phyloP scores from a whole-genome alignment of 2,888 invertebrate genomes.

The Baronia brevicornis region DNA sequence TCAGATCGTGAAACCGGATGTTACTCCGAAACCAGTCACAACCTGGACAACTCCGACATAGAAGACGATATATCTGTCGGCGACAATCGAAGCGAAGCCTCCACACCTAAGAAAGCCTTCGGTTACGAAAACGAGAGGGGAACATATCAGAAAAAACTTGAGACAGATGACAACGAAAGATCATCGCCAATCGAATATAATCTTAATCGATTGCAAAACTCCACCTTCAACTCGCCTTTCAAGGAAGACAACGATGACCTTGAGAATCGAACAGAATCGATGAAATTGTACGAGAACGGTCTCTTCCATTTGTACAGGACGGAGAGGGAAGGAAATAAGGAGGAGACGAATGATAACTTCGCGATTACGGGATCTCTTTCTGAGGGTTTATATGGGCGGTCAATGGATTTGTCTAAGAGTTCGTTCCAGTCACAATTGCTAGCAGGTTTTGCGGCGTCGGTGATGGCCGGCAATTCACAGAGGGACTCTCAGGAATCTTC shows the following conservation, averaged over 20 bases:
- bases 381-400: conserved; percentile 57
- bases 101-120: conserved; percentile 37
- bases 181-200: conserved; percentile 48
- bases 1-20: conserved; percentile 37
- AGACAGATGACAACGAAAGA: conserved; percentile 32
- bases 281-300: conserved; percentile 57
- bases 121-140: conserved; percentile 27
- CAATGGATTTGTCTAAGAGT: conserved; percentile 60
- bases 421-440: conserved; percentile 62
- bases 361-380: conserved; percentile 42
- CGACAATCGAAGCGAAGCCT: conserved; percentile 61
- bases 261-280: conserved; percentile 40
- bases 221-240: conserved; percentile 51
- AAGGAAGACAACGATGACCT: conserved; percentile 59
- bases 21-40: conserved; percentile 37
- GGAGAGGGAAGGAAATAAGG: conserved; percentile 46
- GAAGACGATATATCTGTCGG: conserved; percentile 67
- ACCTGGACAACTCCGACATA: conserved; percentile 45
- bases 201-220: conserved; percentile 40
- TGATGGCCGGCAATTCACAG: conserved; percentile 57
- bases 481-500: conserved; percentile 51
- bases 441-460: conserved; percentile 60
- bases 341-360: conserved; percentile 37
- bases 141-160: conserved; percentile 33
- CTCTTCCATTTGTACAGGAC: conserved; percentile 59